phyloP scores from a whole-genome alignment of 2,797 vertebrate species.

The Micropoecilia bifurca region DNA sequence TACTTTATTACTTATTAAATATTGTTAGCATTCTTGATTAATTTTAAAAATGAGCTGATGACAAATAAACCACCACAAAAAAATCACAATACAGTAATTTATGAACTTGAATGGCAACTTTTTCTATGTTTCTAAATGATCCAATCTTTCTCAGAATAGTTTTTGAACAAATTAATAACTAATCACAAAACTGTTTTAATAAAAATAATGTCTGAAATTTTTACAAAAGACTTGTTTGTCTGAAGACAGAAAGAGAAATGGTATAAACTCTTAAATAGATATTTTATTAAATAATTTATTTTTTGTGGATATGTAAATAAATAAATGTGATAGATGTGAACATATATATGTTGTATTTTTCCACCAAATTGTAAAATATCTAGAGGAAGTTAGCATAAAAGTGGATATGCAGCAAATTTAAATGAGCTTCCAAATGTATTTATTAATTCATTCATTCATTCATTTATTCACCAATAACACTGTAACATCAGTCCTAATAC shows the following conservation, averaged over 20 bases:
- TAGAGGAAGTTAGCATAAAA: background rate
- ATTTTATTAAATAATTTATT: background rate
- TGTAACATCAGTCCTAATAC: background rate
- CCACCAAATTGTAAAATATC: background rate
- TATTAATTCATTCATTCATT: too few species aligned
- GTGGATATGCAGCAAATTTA: background rate
- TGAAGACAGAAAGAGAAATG: background rate
- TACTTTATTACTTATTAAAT: slow-evolving; percentile 42
- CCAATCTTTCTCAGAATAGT: slow-evolving; percentile 41
- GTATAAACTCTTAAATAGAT: background rate
- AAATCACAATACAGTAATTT: slow-evolving; percentile 15
- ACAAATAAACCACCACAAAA: slow-evolving; percentile 4
- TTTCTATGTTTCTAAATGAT: slow-evolving; percentile 32
- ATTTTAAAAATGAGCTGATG: slow-evolving; percentile 19
- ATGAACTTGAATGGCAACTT: slow-evolving; percentile 31
- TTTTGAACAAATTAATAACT: slow-evolving; percentile 60
- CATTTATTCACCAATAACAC: background rate
- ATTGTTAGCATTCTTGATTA: slow-evolving; percentile 24
- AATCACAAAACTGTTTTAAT: slow-evolving; percentile 25
- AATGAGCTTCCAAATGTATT: background rate
- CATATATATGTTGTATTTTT: background rate
- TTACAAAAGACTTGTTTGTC: background rate
- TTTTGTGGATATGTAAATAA: background rate
- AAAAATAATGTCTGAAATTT: background rate
- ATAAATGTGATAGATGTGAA: background rate